Evolutionary conservation across 2,888 invertebrate species (phyloP).

Genomic region (Netelia melanura): DNA sequence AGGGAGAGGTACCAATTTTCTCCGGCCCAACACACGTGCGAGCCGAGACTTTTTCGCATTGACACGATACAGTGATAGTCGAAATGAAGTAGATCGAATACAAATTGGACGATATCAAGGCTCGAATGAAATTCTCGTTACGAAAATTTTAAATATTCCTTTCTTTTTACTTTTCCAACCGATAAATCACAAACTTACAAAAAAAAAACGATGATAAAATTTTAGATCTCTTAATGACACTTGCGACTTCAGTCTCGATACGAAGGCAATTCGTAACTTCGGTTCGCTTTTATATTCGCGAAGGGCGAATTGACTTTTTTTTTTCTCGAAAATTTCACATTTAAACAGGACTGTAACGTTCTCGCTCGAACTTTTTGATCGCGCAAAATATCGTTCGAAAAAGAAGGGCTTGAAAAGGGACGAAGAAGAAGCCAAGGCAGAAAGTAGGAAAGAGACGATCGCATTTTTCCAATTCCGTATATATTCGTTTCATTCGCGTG

Average conservation of each 20-base stretch:
- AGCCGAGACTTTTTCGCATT: not conserved
- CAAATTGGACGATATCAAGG: not conserved
- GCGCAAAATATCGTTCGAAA: constrained; percentile 23
- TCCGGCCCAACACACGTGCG: constrained; percentile 27
- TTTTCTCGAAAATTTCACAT: not conserved
- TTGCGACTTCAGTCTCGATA: too few relatives aligned
- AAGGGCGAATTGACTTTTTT: not conserved
- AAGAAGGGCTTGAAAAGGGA: not conserved
- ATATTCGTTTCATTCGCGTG: constrained; percentile 57
- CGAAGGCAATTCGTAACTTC: not conserved
- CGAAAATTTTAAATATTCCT: constrained; percentile 52
- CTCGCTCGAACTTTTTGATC: too few relatives aligned
- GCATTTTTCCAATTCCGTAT: constrained; percentile 53
- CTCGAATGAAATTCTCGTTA: not conserved
- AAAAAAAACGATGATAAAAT: too few relatives aligned
- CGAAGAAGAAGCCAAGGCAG: constrained; percentile 1
- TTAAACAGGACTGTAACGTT: not conserved
- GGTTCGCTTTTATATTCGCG: not conserved
- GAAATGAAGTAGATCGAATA: not conserved
- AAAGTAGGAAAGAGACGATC: constrained; percentile 30
- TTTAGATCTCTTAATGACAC: too few relatives aligned
- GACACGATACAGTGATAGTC: not conserved
- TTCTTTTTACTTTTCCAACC: constrained; percentile 22
- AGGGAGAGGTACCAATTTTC: constrained; percentile 4
- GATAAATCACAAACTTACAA: not conserved